phyloP scores from a whole-genome alignment of 2,113 vertebrate genomes.

The Osmerus eperlanus region DNA sequence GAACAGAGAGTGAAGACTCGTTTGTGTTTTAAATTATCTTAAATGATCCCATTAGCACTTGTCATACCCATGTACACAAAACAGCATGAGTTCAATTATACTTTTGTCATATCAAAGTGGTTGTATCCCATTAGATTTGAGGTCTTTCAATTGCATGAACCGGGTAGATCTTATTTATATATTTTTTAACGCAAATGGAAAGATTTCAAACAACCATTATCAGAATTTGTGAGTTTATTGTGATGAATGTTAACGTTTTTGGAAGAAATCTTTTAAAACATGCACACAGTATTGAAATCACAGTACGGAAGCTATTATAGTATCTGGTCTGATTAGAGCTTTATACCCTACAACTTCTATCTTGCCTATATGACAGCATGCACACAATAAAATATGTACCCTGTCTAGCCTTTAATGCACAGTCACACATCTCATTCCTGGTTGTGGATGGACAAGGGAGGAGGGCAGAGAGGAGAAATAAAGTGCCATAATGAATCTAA shows the following conservation, averaged over 20 bases:
- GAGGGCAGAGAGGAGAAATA: conserved; percentile 70
- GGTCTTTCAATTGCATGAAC: conserved; percentile 31
- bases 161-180: too few species aligned
- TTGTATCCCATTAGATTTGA: conserved; percentile 68
- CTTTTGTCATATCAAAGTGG: conserved; percentile 85
- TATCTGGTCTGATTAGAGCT: not conserved
- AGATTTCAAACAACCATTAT: not conserved
- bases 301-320: not conserved
- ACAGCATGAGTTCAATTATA: conserved; percentile 99
- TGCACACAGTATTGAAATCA: not conserved
- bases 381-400: conserved; percentile 71
- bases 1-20: conserved; percentile 98
- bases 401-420: conserved; percentile 60
- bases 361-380: conserved; percentile 61
- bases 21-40: conserved; percentile 99
- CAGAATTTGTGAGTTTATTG: not conserved
- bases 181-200: too few species aligned
- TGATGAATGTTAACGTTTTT: not conserved
- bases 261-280: not conserved
- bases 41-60: conserved; percentile 99
- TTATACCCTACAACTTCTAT: conserved; percentile 37
- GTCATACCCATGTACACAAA: conserved; percentile 98
- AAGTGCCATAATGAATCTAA: conserved; percentile 77
- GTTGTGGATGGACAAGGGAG: conserved; percentile 65
- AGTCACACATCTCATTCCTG: conserved; percentile 60